Base-by-base conservation (phyloP, 2,888 invertebrate species). In the Ennomos quercinarius region DNA sequence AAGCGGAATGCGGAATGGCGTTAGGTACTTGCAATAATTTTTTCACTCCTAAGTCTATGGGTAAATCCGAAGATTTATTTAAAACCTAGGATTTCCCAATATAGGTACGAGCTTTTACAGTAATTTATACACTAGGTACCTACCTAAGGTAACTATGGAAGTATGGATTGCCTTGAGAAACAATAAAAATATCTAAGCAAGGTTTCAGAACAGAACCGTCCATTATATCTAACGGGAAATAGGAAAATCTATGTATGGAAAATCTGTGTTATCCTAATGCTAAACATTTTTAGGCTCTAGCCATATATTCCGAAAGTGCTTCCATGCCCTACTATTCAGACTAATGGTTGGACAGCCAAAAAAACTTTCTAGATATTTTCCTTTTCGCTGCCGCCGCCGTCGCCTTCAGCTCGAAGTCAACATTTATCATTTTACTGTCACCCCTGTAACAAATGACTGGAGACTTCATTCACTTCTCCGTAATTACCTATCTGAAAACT, bases 351-450 rank as follows among this genome's bases (percentile, higher is more conserved):
- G 64, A 67, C 61, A 65, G 65, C 65, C 61, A 61, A 63, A 70
- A 68, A 66, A 70, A 68, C 48, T 60, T 68, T 58, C 51, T 57
- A 27, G 27, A 27, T 27, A 60, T 61, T 65, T 72, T 69, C 64
- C 67, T 60, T 66, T 61, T 56, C 58, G 27, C 50, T 50, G 27
- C 45, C 52, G 17, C 17, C 17, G 55, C 61, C 58, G 54, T 61
- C 70, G 61, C 55, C 55, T 54, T 57, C 63, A 63, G 55, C 41
- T 61, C 57, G 65, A 66, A 71, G 65, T 65, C 63, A 66, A 63
- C 73, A 76, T 76, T 75, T 71, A 67, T 72, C 70, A 70, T 69
- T 63, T 67, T 59, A 68, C 69, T 66, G 66, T 66, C 68, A 64
- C 63, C 60, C n/a, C 56, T 42, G 61, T 68, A 68, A 72, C 66